Evolutionary conservation across 2,888 invertebrate genomes (phyloP).

Genomic region (Auanema sp.): DNA sequence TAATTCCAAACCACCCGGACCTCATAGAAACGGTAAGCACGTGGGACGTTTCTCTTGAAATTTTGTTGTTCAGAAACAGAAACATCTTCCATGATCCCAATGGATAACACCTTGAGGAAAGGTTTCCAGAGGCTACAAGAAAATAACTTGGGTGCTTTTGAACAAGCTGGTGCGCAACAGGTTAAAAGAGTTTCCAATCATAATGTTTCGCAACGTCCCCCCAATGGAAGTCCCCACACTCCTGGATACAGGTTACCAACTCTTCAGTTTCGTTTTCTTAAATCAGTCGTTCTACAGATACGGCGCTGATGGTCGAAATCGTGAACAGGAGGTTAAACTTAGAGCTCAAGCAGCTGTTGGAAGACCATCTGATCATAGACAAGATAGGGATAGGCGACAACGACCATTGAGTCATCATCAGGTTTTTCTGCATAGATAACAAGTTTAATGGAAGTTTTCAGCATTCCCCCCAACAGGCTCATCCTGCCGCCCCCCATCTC

Average conservation of each 20-base stretch:
- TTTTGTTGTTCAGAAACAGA: slow-evolving; percentile 18
- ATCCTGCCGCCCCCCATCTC: slow-evolving; percentile 62
- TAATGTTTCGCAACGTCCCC: slow-evolving; percentile 16
- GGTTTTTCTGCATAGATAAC: slow-evolving; percentile 16
- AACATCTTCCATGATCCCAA: slow-evolving; percentile 80
- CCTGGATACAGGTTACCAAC: not conserved
- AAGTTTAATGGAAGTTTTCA: slow-evolving; percentile 14
- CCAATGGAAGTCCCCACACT: slow-evolving; percentile 17
- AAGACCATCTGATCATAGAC: slow-evolving; percentile 28
- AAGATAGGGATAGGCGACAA: slow-evolving; percentile 33
- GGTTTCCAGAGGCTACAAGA: slow-evolving; percentile 97
- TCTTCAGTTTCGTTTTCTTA: not conserved
- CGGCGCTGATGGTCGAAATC: slow-evolving; percentile 22
- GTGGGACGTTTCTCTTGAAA: not conserved
- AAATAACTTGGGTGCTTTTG: slow-evolving; percentile 45
- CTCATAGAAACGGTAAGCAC: not conserved
- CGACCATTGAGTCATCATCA: slow-evolving; percentile 51
- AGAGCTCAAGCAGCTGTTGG: slow-evolving; percentile 37
- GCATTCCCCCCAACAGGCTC: slow-evolving; percentile 48
- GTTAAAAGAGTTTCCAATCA: slow-evolving; percentile 46
- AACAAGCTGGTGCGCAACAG: slow-evolving; percentile 49
- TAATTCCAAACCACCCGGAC: slow-evolving; percentile 57
- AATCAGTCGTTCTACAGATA: slow-evolving; percentile 16
- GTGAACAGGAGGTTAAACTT: slow-evolving; percentile 46
- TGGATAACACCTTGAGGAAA: slow-evolving; percentile 89